Base-by-base conservation (phyloP, 2,888 invertebrate genomes). In the Idaea aversata region DNA sequence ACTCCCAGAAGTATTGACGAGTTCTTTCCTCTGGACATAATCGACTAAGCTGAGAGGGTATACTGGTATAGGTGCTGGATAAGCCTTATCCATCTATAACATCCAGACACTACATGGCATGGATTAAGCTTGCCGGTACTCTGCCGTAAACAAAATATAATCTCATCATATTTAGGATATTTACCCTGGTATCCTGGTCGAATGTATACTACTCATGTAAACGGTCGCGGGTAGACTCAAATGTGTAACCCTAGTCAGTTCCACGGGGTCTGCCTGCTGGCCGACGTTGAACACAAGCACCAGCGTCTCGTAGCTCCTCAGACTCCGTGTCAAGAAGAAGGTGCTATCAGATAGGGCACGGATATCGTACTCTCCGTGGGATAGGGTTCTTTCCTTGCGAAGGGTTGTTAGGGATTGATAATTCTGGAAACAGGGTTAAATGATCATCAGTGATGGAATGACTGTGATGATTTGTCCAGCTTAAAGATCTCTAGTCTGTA, bases 221-320 rank as follows among this genome's bases (percentile, higher is more conserved):
- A 90, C 87, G 0, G 75, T 79, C 15, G 88, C 74, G 0, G 83
- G 82, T 5, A 72, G 70, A 5, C 65, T 74, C 13, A 91, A 71
- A 59, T 82, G 74, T 0, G 79, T 75, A 0, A 86, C 74, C 63
- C 77, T 75, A 13, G 67, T 65, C 66, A 95, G 78, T 69, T 93
- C 87, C 0, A 94, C 81, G 0, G 76, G 73, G 66, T 93, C 88
- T 13, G 84, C 70, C 6, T 66, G 71, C 0, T 82, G 77, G 0
- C 93, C 93, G 35, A 95, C 91, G 78, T 95, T 95, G 67, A 94
- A 86, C 3, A 94, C 77, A n/a, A 94, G 82, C 0, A 88, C 85
- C 67, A 81, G 76, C 0, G 86, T 81, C 60, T 87, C 85, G 65
- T 79, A 75, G 15, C 81, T 83, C 57, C 73, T 67, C 3, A 90